A percentile compares a stretch with the other conserved stretches of the same genome.
Conservation (phyloP, 2,113 vertebrate genomes). For the Cyphomyrus plagiostoma region DNA sequence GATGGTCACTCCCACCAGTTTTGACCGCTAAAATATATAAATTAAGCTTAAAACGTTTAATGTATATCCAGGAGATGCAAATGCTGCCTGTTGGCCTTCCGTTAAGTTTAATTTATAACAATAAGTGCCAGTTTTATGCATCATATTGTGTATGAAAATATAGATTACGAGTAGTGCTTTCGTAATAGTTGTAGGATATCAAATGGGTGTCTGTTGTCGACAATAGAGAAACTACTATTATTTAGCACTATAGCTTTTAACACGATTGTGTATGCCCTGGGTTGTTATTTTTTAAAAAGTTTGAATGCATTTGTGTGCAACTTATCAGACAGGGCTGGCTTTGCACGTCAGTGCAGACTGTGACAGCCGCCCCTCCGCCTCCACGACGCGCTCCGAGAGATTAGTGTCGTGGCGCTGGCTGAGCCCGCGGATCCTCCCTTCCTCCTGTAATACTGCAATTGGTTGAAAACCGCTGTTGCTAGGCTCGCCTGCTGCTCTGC, state of each 20-base stretch:
- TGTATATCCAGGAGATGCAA: background rate
- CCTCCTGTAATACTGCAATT: conserved; percentile 20
- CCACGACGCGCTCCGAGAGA: background rate
- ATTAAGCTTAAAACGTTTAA: no score
- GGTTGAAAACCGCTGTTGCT: conserved; percentile 24
- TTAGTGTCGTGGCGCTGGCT: conserved; percentile 17
- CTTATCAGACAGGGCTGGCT: background rate
- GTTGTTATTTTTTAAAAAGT: background rate
- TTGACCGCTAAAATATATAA: conserved; percentile 13
- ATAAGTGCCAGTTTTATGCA: background rate
- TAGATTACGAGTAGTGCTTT: background rate
- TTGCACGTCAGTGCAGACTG: background rate
- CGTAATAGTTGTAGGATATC: background rate
- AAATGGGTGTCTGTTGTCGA: background rate
- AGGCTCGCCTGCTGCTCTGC: conserved; percentile 29
- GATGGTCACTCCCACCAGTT: background rate
- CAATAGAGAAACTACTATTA: background rate
- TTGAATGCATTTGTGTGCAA: background rate
- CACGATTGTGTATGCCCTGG: background rate
- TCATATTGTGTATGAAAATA: background rate
- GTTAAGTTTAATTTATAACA: background rate
- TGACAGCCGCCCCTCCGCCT: background rate
- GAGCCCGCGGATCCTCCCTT: conserved; percentile 10
- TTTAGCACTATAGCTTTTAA: background rate
- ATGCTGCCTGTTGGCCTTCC: background rate